phyloP scores from a whole-genome alignment of 64 coral and sea anemone species.

The Porites australiensis region DNA sequence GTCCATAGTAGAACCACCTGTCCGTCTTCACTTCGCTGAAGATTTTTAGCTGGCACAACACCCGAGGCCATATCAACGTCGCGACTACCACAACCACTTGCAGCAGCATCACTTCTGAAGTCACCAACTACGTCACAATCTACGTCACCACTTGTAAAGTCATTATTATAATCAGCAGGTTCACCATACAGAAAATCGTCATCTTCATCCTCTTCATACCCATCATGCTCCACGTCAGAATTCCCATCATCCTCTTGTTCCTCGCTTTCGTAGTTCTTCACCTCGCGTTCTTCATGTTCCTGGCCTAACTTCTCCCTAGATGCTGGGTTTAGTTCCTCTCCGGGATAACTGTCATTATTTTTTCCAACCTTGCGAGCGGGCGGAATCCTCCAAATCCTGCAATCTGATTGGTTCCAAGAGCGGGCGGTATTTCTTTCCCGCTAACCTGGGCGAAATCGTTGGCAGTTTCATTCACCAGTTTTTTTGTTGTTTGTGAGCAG shows the following conservation, averaged over 20 bases:
- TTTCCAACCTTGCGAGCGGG: too few relatives aligned
- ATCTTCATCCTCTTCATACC: conserved; percentile 39
- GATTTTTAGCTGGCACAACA: conserved; percentile 58
- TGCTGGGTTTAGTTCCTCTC: neutral
- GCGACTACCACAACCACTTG: conserved; percentile 26
- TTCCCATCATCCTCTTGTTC: conserved; percentile 64
- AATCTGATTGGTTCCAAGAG: too few relatives aligned
- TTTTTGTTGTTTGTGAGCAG: too few relatives aligned
- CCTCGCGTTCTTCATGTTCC: neutral
- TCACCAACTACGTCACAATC: conserved; percentile 30
- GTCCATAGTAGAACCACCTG: conserved; percentile 73
- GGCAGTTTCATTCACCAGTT: too few relatives aligned
- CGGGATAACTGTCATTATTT: conserved; percentile 40
- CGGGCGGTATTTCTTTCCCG: too few relatives aligned
- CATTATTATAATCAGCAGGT: neutral
- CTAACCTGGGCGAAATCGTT: too few relatives aligned
- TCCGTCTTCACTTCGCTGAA: conserved; percentile 60
- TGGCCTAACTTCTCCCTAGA: neutral
- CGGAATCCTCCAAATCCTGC: too few relatives aligned
- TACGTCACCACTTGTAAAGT: neutral
- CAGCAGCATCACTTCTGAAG: neutral
- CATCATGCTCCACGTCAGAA: conserved; percentile 52
- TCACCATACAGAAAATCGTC: conserved; percentile 48
- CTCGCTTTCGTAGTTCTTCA: conserved; percentile 25
- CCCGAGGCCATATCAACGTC: neutral